Evolutionary conservation across 2,113 vertebrate genomes (phyloP).

Genomic region (Coptodon rendalli): DNA sequence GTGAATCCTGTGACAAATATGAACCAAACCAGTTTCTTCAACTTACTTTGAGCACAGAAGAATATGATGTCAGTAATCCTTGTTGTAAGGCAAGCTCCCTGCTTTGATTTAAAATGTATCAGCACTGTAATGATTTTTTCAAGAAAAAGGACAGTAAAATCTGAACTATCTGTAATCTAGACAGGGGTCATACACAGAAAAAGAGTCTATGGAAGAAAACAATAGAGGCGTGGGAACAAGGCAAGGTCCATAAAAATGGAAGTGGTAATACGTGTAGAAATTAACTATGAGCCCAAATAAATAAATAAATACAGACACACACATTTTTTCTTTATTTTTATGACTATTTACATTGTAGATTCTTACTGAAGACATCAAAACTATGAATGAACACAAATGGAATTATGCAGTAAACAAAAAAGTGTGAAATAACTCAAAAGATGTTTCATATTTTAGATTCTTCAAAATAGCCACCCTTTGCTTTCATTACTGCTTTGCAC

Average conservation of each 20-base stretch:
- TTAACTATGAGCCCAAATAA: neutral
- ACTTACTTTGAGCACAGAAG: neutral
- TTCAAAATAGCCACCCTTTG: neutral
- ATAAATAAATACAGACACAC: neutral
- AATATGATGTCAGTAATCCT: neutral
- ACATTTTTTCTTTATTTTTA: neutral
- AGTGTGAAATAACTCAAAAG: neutral
- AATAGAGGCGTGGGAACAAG: neutral
- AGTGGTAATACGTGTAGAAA: neutral
- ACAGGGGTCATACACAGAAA: neutral
- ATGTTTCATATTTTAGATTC: neutral
- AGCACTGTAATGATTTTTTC: neutral
- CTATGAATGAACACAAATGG: neutral
- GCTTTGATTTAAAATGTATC: neutral
- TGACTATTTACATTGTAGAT: neutral
- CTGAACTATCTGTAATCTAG: neutral
- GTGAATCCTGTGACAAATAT: neutral
- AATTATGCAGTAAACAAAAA: neutral
- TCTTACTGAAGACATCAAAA: neutral
- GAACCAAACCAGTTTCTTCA: neutral
- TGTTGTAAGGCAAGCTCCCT: neutral
- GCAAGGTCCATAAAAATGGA: neutral
- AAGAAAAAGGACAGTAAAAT: neutral
- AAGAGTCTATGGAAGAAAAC: neutral
- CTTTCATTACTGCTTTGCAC: neutral